These are phyloP conservation scores for Caenorhabditis uteleia DNA, from an alignment of 2,888 invertebrate species.

Conservation along the genomic window DNA sequence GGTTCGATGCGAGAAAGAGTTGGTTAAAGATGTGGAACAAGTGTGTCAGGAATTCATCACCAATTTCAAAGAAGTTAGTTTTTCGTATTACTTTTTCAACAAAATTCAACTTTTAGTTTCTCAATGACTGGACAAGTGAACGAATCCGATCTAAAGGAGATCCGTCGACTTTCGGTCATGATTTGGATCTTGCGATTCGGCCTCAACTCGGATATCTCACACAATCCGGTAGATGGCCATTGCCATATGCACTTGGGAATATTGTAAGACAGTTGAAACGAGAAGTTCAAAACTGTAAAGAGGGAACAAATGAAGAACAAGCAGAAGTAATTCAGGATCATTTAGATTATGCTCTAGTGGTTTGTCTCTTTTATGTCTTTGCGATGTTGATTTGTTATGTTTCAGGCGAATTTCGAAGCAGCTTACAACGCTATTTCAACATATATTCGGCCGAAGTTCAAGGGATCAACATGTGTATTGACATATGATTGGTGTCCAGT, in stretches of 20 bases:
- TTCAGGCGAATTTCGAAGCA: conserved; percentile 38
- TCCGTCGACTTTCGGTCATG: conserved; percentile 19
- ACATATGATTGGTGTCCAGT: conserved; percentile 52
- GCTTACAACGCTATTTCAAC: conserved; percentile 48
- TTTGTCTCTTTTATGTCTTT: not conserved
- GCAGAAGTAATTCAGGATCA: not conserved
- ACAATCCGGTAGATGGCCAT: conserved; percentile 48
- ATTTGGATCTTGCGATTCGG: conserved; percentile 44
- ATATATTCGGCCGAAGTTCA: conserved; percentile 45
- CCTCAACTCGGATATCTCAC: conserved; percentile 56
- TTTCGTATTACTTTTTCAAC: not conserved
- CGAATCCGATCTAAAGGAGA: conserved; percentile 5
- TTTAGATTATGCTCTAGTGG: not conserved
- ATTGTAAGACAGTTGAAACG: conserved; percentile 58
- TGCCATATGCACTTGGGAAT: conserved; percentile 65
- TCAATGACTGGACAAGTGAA: conserved; percentile 27
- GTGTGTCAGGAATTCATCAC: conserved; percentile 54
- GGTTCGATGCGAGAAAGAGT: conserved; percentile 43
- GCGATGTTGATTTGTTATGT: not conserved
- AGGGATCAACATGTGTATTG: conserved; percentile 23
- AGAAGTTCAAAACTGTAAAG: conserved; percentile 39
- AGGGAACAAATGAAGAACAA: conserved; percentile 2
- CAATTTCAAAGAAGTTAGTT: conserved; percentile 37
- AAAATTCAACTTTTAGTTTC: conserved; percentile 24
- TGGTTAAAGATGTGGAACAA: conserved; percentile 49